Evolutionary conservation across 1,140 invertebrate species (phyloP).

Genomic region (Cyrtorhinus lividipennis): DNA sequence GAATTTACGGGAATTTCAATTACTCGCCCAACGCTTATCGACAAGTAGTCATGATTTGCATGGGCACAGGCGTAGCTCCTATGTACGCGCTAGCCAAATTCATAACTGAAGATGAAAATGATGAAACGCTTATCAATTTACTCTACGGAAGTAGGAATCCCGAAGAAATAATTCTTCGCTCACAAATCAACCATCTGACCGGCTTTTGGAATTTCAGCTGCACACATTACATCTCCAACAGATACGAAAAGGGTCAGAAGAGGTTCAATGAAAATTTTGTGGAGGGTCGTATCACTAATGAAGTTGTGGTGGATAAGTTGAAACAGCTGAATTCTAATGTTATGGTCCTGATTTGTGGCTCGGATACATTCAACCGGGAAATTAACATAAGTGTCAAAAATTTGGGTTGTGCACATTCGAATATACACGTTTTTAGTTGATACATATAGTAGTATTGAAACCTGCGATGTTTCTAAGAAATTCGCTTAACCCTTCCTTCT

Average conservation of each 20-base stretch:
- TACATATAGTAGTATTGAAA: too few species aligned
- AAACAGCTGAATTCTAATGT: constrained; percentile 18
- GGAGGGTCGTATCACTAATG: constrained; percentile 23
- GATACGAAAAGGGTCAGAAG: constrained; percentile 22
- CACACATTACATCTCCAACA: constrained; percentile 38
- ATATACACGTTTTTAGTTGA: constrained; percentile 12
- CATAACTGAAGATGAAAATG: constrained; percentile 45
- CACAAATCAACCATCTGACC: constrained; percentile 37
- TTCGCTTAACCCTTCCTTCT: too few species aligned
- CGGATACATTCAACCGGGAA: constrained; percentile 32
- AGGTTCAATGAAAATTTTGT: constrained; percentile 26
- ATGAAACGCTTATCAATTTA: constrained; percentile 41
- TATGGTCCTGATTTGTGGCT: constrained; percentile 33
- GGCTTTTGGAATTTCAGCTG: constrained; percentile 51
- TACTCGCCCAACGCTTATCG: constrained; percentile 34
- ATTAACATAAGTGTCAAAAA: constrained; percentile 27
- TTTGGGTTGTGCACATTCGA: constrained; percentile 23
- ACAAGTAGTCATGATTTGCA: constrained; percentile 43
- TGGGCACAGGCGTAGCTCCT: constrained; percentile 53
- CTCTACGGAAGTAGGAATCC: constrained; percentile 39
- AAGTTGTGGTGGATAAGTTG: constrained; percentile 24
- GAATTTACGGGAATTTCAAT: constrained; percentile 45
- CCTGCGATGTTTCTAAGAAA: too few species aligned
- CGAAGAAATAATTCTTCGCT: constrained; percentile 39
- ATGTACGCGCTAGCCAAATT: constrained; percentile 42